Percentiles rank a stretch among this genome's conserved stretches.
phyloP scores from a whole-genome alignment of 1,140 invertebrate genomes.

The Hydropsyche tenuis region DNA sequence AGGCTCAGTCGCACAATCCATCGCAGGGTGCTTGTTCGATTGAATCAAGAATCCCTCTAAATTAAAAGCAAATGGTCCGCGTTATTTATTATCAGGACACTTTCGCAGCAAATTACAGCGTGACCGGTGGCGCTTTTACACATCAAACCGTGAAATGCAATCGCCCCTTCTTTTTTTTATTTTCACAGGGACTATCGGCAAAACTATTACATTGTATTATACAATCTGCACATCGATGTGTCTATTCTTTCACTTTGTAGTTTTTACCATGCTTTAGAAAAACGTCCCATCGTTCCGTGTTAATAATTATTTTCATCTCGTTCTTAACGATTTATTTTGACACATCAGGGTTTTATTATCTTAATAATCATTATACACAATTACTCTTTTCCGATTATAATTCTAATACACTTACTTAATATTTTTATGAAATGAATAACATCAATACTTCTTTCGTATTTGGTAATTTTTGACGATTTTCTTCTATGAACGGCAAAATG shows the following conservation, averaged over 20 bases:
- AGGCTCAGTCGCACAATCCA: neutral
- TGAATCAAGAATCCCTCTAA: slow-evolving; percentile 25
- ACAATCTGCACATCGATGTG: no score
- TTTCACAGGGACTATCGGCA: neutral
- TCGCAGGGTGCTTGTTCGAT: slow-evolving; percentile 23
- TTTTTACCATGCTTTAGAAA: no score
- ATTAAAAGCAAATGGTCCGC: slow-evolving; percentile 35
- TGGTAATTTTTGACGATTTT: neutral
- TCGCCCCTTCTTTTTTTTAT: neutral
- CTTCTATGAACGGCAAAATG: neutral
- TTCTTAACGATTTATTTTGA: no score
- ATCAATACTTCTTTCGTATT: no score
- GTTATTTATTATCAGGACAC: slow-evolving; percentile 29
- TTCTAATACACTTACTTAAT: no score
- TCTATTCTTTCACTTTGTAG: no score
- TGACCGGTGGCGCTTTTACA: slow-evolving; percentile 33
- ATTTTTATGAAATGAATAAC: no score
- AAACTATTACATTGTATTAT: neutral
- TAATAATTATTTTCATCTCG: no score
- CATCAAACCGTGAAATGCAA: slow-evolving; percentile 36
- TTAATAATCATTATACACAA: no score
- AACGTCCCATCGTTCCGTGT: no score
- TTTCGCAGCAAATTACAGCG: slow-evolving; percentile 32
- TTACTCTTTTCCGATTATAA: no score
- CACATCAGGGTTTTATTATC: no score